Conservation (phyloP, 2,888 invertebrate species). For the Caenorhabditis sp. region DNA sequence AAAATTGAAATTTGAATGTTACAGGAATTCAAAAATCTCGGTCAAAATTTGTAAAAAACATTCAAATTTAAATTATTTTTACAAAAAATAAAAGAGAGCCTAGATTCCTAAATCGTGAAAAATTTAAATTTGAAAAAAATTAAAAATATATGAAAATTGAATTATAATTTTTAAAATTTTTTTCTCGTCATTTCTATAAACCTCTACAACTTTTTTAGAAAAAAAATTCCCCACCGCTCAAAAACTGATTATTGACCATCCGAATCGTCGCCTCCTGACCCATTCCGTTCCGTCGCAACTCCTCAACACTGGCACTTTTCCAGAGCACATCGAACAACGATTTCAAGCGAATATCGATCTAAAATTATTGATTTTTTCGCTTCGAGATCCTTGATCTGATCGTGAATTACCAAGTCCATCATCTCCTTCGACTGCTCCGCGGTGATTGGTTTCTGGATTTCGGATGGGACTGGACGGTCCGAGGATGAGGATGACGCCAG, state of each 20-base stretch:
- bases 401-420: constrained; percentile 35
- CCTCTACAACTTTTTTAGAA: too few relatives aligned
- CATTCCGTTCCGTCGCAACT: not conserved
- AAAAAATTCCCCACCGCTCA: constrained; percentile 26
- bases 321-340: constrained; percentile 24
- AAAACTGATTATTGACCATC: constrained; percentile 48
- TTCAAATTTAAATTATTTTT: too few relatives aligned
- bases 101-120: too few relatives aligned
- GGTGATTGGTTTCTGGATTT: constrained; percentile 2
- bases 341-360: constrained; percentile 45
- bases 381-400: not conserved
- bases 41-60: too few relatives aligned
- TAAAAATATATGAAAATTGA: not conserved
- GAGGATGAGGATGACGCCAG: not conserved
- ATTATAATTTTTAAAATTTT: not conserved
- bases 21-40: too few relatives aligned
- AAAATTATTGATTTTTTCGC: not conserved
- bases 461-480: not conserved
- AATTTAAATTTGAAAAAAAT: not conserved
- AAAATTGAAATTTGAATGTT: too few relatives aligned
- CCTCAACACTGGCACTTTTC: constrained; percentile 7
- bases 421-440: constrained; percentile 26
- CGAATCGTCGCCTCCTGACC: constrained; percentile 15
- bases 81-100: not conserved
- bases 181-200: too few relatives aligned